Conservation (phyloP, 2,888 invertebrate species). For the Abscondita cerata region DNA sequence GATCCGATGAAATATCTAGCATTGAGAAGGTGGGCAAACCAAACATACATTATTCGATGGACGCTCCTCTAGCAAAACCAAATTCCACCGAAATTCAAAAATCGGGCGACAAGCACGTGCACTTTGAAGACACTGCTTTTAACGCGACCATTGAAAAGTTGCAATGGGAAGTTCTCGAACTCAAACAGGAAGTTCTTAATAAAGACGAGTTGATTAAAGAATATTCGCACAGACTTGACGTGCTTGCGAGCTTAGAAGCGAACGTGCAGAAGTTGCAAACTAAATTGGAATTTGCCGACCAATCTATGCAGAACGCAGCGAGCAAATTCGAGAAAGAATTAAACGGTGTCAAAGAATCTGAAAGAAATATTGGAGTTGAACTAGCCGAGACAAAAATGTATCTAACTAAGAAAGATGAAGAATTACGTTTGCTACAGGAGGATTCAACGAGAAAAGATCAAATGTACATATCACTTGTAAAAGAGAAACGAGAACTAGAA, state of each 20-base stretch:
- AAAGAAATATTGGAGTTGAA: slow-evolving; percentile 62
- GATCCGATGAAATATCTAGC: slow-evolving; percentile 52
- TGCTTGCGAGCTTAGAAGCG: slow-evolving; percentile 58
- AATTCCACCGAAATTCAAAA: slow-evolving; percentile 53
- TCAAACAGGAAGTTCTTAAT: slow-evolving; percentile 66
- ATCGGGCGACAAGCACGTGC: slow-evolving; percentile 51
- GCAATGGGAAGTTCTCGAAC: slow-evolving; percentile 65
- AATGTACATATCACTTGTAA: slow-evolving; percentile 65
- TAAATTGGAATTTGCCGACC: slow-evolving; percentile 64
- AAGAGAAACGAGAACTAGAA: slow-evolving; percentile 65
- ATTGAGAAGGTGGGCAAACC: slow-evolving; percentile 47
- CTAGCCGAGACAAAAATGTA: slow-evolving; percentile 65
- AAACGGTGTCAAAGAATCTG: slow-evolving; percentile 61
- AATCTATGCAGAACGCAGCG: slow-evolving; percentile 61
- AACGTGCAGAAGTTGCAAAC: slow-evolving; percentile 65
- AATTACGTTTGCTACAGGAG: slow-evolving; percentile 63
- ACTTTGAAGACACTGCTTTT: slow-evolving; percentile 65
- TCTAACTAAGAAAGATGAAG: slow-evolving; percentile 62
- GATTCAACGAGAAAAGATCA: slow-evolving; percentile 65
- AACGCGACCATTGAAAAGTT: slow-evolving; percentile 56
- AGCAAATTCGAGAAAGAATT: slow-evolving; percentile 61
- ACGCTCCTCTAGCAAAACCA: slow-evolving; percentile 41
- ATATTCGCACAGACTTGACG: slow-evolving; percentile 65
- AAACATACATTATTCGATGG: slow-evolving; percentile 31
- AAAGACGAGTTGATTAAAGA: slow-evolving; percentile 66